A percentile compares a stretch with the other conserved stretches of the same genome.
phyloP scores from a whole-genome alignment of 2,797 vertebrate genomes.

The Labeo calbasu region DNA sequence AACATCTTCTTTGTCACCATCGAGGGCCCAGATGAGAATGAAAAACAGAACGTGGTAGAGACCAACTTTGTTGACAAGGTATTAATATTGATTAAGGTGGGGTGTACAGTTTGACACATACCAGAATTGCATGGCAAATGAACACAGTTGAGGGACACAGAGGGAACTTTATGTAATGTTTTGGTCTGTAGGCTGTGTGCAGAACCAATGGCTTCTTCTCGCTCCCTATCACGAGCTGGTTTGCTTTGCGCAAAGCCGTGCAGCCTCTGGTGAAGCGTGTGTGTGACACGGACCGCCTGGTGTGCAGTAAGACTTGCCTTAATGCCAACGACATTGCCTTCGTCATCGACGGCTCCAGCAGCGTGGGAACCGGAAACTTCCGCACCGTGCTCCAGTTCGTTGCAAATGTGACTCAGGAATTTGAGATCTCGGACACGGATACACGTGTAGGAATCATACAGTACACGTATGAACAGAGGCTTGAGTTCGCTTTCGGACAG shows the following conservation, averaged over 20 bases:
- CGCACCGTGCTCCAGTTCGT: conserved; percentile 95
- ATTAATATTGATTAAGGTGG: background rate
- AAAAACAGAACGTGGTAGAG: conserved; percentile 88
- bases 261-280: conserved; percentile 91
- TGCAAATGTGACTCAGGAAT: conserved; percentile 92
- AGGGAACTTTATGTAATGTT: background rate
- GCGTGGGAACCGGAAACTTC: conserved; percentile 93
- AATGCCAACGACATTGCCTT: conserved; percentile 96
- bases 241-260: conserved; percentile 85
- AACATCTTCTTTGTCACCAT: conserved; percentile 98
- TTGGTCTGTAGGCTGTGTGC: conserved; percentile 87
- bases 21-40: conserved; percentile 88
- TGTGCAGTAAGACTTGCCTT: conserved; percentile 97
- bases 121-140: background rate
- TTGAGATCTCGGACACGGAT: conserved; percentile 96
- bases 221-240: conserved; percentile 90
- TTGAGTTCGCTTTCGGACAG: conserved; percentile 92
- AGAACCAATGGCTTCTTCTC: conserved; percentile 91
- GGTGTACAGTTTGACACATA: background rate
- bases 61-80: conserved; percentile 96
- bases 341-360: conserved; percentile 96
- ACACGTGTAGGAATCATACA: conserved; percentile 92
- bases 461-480: conserved; percentile 96
- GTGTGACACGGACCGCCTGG: conserved; percentile 87
- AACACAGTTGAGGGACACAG: too few species aligned